phyloP scores from a whole-genome alignment of 2,113 vertebrate genomes.

The Malaclemys terrapin region DNA sequence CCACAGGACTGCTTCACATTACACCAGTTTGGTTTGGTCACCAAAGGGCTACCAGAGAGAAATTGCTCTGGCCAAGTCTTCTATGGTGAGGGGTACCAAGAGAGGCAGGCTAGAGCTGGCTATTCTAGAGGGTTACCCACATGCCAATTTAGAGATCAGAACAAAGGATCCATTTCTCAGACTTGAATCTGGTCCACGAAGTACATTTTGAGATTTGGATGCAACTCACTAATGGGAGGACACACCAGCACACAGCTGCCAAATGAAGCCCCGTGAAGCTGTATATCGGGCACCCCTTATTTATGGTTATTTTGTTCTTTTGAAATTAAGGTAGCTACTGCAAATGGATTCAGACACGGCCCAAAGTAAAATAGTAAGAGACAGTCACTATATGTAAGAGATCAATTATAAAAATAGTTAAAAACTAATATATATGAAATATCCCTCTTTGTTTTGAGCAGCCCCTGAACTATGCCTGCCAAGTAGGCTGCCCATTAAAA shows the following conservation, averaged over 20 bases:
- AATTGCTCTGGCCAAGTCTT: background rate
- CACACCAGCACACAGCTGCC: background rate
- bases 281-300: background rate
- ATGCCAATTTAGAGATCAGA: background rate
- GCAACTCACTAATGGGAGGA: background rate
- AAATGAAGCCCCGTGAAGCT: constrained; percentile 15
- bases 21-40: no score
- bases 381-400: background rate
- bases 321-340: background rate
- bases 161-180: background rate
- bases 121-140: background rate
- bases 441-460: background rate
- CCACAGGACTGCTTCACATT: no score
- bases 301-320: background rate
- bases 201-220: background rate
- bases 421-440: background rate
- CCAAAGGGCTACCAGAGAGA: background rate
- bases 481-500: background rate
- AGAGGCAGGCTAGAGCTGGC: background rate
- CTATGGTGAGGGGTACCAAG: background rate
- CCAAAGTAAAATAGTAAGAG: constrained; percentile 4
- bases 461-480: background rate
- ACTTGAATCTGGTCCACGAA: background rate
- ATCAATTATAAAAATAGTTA: background rate
- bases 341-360: background rate